These are phyloP conservation scores for Aphidius ervi DNA, from an alignment of 1,140 invertebrate genomes.

Conservation along the genomic window DNA sequence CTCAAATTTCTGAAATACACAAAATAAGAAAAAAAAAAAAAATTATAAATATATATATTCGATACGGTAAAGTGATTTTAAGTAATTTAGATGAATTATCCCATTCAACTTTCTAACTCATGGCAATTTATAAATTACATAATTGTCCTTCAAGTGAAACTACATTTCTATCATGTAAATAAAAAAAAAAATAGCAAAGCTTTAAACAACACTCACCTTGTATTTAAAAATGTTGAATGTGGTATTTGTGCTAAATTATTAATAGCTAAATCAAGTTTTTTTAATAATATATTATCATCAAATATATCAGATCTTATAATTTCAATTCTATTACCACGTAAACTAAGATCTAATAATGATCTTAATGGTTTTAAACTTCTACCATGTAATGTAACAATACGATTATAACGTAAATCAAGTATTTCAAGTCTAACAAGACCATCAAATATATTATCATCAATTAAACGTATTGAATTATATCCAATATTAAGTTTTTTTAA, in stretches of 20 bases:
- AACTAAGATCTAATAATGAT: slow-evolving; percentile 64
- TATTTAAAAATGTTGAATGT: slow-evolving; percentile 61
- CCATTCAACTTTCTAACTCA: slow-evolving; percentile 21
- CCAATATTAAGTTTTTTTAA: slow-evolving; percentile 71
- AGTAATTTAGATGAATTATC: slow-evolving; percentile 13
- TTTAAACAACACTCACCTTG: slow-evolving; percentile 43
- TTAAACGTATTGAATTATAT: slow-evolving; percentile 68
- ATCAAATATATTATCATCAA: slow-evolving; percentile 67
- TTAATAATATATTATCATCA: slow-evolving; percentile 61
- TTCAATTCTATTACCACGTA: slow-evolving; percentile 74
- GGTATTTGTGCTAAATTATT: slow-evolving; percentile 71
- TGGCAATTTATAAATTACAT: slow-evolving; percentile 14
- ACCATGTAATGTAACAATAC: slow-evolving; percentile 63
- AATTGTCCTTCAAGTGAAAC: slow-evolving; percentile 7
- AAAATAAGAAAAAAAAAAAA: slow-evolving; percentile 5
- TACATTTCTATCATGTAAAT: no score
- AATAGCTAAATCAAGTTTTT: slow-evolving; percentile 68
- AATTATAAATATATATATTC: neutral
- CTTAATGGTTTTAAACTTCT: slow-evolving; percentile 63
- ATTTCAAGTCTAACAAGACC: slow-evolving; percentile 69
- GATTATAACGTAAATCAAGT: slow-evolving; percentile 74
- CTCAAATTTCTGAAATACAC: slow-evolving; percentile 59
- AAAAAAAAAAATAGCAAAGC: neutral
- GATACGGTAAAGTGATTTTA: slow-evolving; percentile 1
- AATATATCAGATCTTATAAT: slow-evolving; percentile 65